Conservation (phyloP, 2,113 vertebrate species). For the Corvus cornix region DNA sequence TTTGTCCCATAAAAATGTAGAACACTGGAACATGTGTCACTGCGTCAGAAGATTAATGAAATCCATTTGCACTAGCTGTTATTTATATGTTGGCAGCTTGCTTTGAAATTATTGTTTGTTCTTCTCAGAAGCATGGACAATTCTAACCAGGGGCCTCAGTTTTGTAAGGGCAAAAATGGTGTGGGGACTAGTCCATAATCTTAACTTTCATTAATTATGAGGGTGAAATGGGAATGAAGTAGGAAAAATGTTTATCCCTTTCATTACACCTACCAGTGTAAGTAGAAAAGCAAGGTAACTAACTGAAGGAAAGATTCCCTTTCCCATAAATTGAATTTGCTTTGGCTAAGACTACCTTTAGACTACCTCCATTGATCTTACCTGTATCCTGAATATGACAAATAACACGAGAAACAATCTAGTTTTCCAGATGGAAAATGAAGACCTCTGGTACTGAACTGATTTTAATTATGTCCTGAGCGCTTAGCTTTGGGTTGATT, state of each 20-base stretch:
- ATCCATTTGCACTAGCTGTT: neutral
- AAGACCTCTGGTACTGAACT: neutral
- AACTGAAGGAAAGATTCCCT: neutral
- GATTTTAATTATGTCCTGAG: neutral
- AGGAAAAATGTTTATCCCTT: neutral
- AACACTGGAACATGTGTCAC: neutral
- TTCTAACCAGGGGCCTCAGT: neutral
- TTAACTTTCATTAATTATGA: neutral
- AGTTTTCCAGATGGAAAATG: neutral
- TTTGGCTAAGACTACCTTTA: neutral
- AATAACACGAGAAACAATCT: neutral
- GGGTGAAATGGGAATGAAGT: neutral
- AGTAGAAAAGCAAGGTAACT: neutral
- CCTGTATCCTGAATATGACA: neutral
- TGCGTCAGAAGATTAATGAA: neutral
- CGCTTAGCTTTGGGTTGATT: neutral
- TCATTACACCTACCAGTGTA: neutral
- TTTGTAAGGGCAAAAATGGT: neutral
- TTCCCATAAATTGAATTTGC: neutral
- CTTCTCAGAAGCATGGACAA: neutral
- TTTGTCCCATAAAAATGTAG: neutral
- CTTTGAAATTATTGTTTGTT: neutral
- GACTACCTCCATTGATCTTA: neutral
- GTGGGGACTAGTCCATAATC: neutral
- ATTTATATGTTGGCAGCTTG: neutral